Evolutionary conservation across 2,888 invertebrate species (phyloP), one percentile per base, ranked within the genome.

Genomic region (Crossocerus cetratus): DNA sequence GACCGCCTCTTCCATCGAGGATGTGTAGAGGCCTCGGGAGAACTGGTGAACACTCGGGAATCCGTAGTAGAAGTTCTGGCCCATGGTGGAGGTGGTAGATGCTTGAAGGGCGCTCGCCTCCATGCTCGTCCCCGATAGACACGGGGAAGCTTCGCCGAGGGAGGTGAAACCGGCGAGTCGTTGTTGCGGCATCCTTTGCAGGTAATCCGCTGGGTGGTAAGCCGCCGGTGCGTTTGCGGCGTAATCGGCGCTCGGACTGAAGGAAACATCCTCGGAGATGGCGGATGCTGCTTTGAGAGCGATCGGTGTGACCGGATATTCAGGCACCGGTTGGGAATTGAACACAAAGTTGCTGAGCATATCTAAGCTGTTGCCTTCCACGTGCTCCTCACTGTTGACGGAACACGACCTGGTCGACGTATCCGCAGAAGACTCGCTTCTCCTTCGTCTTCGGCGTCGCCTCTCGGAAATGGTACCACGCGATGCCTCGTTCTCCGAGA

Each of bases 1-100:
- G 0, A 85, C 86, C 0, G 88, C 89, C 2, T 86, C 84, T 21
- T 86, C 86, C 21, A 89, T 65, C 3, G 62, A 49, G 0, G 70
- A 21, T 3, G 54, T 2, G 2, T 75, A 76, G 5, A 67, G 8
- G 0, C 49, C 61, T 3, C 67, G 55, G 0, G 69, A 43, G 14
- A 71, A n/a, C 0, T 20, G 44, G 11, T 65, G 53, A 13, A 67
- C 16, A 0, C 32, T 53, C 0, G 66, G 54, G 20, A 65, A 55
- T 0, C 32, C 56, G 18, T 56, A 71, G 2, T 21, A 75, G 0
- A 67, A 63, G 3, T 66, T 16, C 3, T 60, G 65, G 0, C 63
- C 54, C 0, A 66, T 59, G 1, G 77, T 58, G 2, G 65, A 21
- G 1, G 42, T 14, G 0, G 43, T 23, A 16, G 67, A 70, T 2